phyloP scores from a whole-genome alignment of 2,797 vertebrate genomes.

The Luscinia luscinia region DNA sequence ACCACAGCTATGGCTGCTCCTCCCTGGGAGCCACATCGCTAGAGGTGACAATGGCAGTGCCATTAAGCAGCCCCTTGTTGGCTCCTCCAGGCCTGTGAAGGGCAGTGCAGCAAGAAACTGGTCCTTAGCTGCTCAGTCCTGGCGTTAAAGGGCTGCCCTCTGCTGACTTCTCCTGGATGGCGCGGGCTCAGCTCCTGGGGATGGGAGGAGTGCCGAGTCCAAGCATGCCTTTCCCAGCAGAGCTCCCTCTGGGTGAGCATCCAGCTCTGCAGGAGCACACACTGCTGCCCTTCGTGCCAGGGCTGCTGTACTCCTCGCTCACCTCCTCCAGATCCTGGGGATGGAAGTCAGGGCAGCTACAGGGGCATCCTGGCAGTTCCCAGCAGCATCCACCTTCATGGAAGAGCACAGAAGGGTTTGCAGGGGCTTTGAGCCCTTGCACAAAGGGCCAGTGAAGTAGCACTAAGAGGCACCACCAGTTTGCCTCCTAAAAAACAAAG shows the following conservation, averaged over 20 bases:
- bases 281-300: not conserved
- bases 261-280: not conserved
- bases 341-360: slow-evolving; percentile 78
- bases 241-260: fast-evolving
- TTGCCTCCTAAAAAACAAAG: not conserved
- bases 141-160: not conserved
- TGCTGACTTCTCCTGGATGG: not conserved
- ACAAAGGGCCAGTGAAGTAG: not conserved
- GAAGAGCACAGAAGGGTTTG: slow-evolving; percentile 79
- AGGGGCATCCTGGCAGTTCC: slow-evolving; percentile 79
- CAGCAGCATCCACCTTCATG: slow-evolving; percentile 79
- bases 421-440: slow-evolving; percentile 70
- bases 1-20: not conserved
- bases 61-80: not conserved
- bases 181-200: not conserved
- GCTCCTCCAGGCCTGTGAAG: not conserved
- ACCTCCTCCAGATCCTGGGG: slow-evolving; percentile 70
- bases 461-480: not conserved
- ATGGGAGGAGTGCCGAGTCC: fast-evolving
- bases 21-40: fast-evolving
- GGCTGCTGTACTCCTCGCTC: not conserved
- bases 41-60: not conserved
- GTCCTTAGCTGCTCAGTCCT: not conserved
- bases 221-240: not conserved
- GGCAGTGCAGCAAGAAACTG: not conserved